Evolutionary conservation across 1,140 invertebrate genomes (phyloP), one percentile per base, ranked within the genome.

Genomic region (Hyphantria cunea): DNA sequence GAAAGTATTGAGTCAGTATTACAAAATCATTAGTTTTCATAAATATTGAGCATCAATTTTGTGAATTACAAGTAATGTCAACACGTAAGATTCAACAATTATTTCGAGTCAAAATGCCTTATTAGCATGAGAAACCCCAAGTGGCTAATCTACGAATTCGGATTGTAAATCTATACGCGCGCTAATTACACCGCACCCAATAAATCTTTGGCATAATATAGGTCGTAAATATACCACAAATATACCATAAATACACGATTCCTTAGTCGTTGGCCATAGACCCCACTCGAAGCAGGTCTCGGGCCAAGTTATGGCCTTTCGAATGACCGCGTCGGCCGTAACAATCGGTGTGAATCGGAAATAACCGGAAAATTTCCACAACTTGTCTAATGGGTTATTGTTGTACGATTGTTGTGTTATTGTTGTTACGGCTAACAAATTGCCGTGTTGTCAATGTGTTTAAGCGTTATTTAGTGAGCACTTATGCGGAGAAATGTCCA

Each of bases 301-400:
- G 64, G 58, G 45, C 51, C 66, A 70, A 84, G 80, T 84, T 87
- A 86, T 81, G 68, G 78, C 78, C 78, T 74, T 74, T 54, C 70
- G 72, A 82, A 79, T 76, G 74, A 64, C 70, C 76, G 67, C 47
- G 50, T 68, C 78, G 77, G 74, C 76, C 72, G 75, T 80, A 86
- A 82, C 84, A 86, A 89, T 86, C 82, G 78, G 74, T 75, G 83
- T 82, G 86, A 89, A 86, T 87, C 84, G 82, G 82, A 89, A 89
- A 89, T 84, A 83, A 82, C 79, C 82, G 82, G 83, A 87, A 89
- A 89, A 87, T 87, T 85, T 86, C 80, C 77, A 79, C 82, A 82
- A 82, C 72, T 81, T 85, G 76, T 87, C 86, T 89, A 89, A 89
- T 88, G 80, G 86, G 74, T 80, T 84, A 89, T 86, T 89, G 86